Conservation (phyloP, 2,888 invertebrate species). For the Drosophila neotestacea region DNA sequence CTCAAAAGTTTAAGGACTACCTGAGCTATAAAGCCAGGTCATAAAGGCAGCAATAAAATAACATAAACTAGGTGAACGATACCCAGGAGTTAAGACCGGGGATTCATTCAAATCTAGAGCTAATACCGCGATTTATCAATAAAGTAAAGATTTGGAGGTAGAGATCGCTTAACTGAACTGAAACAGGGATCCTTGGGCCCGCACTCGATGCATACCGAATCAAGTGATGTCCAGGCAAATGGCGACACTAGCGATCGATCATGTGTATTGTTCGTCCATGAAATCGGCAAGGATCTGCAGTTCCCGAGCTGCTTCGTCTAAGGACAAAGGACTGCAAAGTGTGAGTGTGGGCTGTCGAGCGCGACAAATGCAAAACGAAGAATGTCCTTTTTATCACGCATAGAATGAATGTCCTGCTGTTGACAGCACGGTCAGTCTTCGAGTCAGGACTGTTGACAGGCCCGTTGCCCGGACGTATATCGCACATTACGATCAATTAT, state of each 20-base stretch:
- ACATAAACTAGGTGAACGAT: constrained; percentile 1
- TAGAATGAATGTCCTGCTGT: constrained; percentile 63
- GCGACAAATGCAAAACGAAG: constrained; percentile 62
- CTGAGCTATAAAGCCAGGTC: constrained; percentile 52
- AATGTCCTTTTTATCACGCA: constrained; percentile 53
- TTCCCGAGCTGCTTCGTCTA: background rate
- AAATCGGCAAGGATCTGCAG: constrained; percentile 30
- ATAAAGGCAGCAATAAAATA: constrained; percentile 56
- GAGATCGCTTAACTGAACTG: background rate
- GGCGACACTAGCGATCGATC: constrained; percentile 65
- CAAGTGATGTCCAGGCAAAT: constrained; percentile 26
- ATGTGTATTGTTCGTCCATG: constrained; percentile 60
- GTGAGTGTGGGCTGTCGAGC: constrained; percentile 52
- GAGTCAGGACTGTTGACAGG: constrained; percentile 59
- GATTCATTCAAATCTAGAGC: constrained; percentile 74
- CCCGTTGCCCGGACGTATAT: constrained; percentile 48
- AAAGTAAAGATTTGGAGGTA: constrained; percentile 49
- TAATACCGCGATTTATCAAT: constrained; percentile 67
- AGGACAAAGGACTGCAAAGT: constrained; percentile 34
- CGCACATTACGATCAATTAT: constrained; percentile 84
- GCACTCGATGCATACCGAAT: constrained; percentile 60
- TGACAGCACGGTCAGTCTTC: constrained; percentile 47
- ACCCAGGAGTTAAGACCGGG: constrained; percentile 55
- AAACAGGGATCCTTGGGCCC: background rate
- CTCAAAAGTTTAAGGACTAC: constrained; percentile 8